A percentile compares a stretch with the other conserved stretches of the same genome.
Conservation (phyloP, 2,113 vertebrate genomes). For the Gobius niger region DNA sequence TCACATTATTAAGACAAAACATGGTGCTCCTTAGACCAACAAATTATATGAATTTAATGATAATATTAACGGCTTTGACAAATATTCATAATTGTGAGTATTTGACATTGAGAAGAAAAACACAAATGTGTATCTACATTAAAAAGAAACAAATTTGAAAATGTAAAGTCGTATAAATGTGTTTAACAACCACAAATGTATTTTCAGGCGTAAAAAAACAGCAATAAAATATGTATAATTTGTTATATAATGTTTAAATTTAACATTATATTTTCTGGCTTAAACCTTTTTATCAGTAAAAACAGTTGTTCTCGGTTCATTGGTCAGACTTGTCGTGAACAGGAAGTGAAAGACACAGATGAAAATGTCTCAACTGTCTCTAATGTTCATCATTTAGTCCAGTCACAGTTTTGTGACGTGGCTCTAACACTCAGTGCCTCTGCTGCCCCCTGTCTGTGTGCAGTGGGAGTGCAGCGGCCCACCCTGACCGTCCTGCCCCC, state of each 20-base stretch:
- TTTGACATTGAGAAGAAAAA: too few relatives aligned
- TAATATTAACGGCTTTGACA: too few relatives aligned
- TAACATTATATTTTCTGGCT: background rate
- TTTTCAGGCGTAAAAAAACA: too few relatives aligned
- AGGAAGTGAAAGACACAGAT: constrained; percentile 47
- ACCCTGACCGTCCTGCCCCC: constrained; percentile 59
- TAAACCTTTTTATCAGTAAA: background rate
- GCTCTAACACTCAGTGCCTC: background rate
- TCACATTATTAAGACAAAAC: too few relatives aligned
- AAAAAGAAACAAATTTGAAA: too few relatives aligned
- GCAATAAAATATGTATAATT: too few relatives aligned
- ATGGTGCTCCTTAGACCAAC: too few relatives aligned
- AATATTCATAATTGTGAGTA: too few relatives aligned
- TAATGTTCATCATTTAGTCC: constrained; percentile 1
- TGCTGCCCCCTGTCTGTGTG: constrained; percentile 9
- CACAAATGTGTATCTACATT: too few relatives aligned
- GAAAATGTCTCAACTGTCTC: background rate
- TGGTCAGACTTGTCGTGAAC: constrained; percentile 13
- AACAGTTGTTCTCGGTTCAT: constrained; percentile 21
- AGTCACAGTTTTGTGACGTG: background rate
- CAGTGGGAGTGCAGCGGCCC: constrained; percentile 45
- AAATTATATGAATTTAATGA: too few relatives aligned
- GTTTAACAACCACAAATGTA: too few relatives aligned
- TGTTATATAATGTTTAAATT: background rate
- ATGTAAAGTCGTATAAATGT: too few relatives aligned